Conservation (phyloP, 2,888 invertebrate species). For the Drosophila bunnanda region DNA sequence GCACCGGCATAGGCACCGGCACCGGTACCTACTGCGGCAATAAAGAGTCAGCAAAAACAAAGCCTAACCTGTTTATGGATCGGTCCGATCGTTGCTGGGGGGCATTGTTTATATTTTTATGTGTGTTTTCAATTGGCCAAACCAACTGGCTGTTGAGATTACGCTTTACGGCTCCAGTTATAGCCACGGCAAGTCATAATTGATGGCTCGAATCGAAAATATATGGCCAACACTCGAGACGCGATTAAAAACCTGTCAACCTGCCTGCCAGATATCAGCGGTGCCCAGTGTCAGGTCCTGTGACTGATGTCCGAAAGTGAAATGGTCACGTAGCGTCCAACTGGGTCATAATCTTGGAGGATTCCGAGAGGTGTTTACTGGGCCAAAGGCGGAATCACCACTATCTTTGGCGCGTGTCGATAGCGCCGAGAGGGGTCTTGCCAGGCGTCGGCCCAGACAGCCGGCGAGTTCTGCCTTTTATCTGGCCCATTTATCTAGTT, state of each 20-base stretch:
- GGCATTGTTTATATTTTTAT: constrained; percentile 28
- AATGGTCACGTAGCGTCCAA: constrained; percentile 25
- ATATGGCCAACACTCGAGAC: constrained; percentile 14
- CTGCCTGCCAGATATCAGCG: constrained; percentile 9
- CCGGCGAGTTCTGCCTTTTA: constrained; percentile 13
- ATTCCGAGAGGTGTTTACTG: constrained; percentile 6
- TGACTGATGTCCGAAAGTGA: constrained; percentile 26
- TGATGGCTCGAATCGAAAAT: constrained; percentile 28
- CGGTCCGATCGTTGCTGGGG: constrained; percentile 36
- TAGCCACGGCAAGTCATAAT: constrained; percentile 23
- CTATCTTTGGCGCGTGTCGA: constrained; percentile 39
- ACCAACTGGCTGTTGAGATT: constrained; percentile 41
- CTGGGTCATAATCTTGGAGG: background rate
- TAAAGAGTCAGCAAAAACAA: constrained; percentile 19
- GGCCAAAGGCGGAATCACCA: background rate
- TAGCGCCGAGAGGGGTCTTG: constrained; percentile 23
- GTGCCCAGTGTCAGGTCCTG: constrained; percentile 4
- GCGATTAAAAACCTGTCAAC: constrained; percentile 29
- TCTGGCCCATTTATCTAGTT: constrained; percentile 44
- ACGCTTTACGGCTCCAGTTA: constrained; percentile 32
- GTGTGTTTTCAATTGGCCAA: constrained; percentile 34
- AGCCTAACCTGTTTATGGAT: constrained; percentile 25
- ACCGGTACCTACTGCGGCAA: background rate
- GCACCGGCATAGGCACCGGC: background rate
- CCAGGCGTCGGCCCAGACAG: constrained; percentile 13